phyloP scores from a whole-genome alignment of 2,797 vertebrate species.

The Loriculus beryllinus region DNA sequence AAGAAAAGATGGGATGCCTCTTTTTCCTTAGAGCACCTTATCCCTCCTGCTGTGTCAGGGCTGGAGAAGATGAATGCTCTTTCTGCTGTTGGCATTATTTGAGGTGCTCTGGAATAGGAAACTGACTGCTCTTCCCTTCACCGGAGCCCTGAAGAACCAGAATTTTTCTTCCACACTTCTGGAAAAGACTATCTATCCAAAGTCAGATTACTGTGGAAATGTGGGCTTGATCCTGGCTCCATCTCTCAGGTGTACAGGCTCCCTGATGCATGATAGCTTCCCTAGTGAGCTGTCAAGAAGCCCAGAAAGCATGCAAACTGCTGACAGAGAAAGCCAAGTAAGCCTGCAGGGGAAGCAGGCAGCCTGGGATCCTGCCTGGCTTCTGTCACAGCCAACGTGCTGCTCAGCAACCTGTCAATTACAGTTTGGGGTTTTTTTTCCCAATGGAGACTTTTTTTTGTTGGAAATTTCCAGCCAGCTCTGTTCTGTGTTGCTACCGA shows the following conservation, averaged over 20 bases:
- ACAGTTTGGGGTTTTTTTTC: neutral
- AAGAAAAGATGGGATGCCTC: neutral
- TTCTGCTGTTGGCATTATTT: neutral
- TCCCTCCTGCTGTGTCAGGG: neutral
- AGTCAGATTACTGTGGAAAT: neutral
- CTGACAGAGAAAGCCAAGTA: neutral
- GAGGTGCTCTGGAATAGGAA: neutral
- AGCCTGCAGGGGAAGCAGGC: neutral
- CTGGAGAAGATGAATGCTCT: neutral
- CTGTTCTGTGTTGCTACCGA: neutral
- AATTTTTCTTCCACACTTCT: neutral
- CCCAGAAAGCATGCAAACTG: neutral
- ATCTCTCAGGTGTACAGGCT: neutral
- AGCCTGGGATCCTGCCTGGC: neutral
- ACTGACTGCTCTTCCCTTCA: neutral
- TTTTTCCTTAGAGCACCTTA: neutral
- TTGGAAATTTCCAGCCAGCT: constrained; percentile 1
- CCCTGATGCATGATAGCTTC: neutral
- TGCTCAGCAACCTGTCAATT: constrained; percentile 16
- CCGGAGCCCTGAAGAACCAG: neutral
- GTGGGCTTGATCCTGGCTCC: neutral
- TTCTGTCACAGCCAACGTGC: neutral
- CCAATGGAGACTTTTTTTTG: neutral
- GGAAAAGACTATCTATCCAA: neutral
- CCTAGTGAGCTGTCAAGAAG: neutral